phyloP scores from a whole-genome alignment of 2,113 vertebrate species.

The Datnioides undecimradiatus region DNA sequence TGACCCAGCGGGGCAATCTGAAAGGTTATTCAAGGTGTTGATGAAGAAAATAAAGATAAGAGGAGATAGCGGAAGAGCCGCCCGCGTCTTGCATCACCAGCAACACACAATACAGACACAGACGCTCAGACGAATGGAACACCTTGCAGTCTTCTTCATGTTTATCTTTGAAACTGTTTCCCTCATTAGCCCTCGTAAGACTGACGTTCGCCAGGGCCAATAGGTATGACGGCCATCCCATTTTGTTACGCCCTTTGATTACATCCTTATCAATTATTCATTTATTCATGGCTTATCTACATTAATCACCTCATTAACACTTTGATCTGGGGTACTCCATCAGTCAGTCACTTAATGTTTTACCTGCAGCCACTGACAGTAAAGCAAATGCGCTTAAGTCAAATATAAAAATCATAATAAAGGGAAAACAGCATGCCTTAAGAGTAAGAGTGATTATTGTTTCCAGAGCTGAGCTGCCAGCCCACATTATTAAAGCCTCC shows the following conservation, averaged over 20 bases:
- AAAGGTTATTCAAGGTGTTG: not conserved
- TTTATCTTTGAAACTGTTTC: not conserved
- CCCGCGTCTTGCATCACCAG: not conserved
- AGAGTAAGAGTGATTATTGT: not conserved
- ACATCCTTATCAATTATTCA: conserved; percentile 43
- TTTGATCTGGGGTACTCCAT: not conserved
- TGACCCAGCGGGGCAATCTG: too few species aligned
- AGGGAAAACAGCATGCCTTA: not conserved
- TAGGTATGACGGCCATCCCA: not conserved
- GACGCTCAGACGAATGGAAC: not conserved
- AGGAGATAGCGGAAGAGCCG: not conserved
- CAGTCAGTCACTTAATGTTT: conserved; percentile 11
- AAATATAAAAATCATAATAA: not conserved
- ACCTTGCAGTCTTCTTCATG: not conserved
- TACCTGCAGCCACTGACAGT: not conserved
- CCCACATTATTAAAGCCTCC: not conserved
- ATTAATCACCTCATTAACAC: conserved; percentile 29
- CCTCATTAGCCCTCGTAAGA: not conserved
- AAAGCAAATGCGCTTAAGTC: not conserved
- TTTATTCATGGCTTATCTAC: conserved; percentile 3
- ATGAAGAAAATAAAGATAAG: not conserved
- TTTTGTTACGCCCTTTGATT: conserved; percentile 35
- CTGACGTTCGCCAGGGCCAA: conserved; percentile 11
- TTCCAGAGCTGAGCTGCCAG: conserved; percentile 6
- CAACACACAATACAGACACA: not conserved